Conservation (phyloP, 2,888 invertebrate genomes). For the Scaptomyza cyrtandrae region DNA sequence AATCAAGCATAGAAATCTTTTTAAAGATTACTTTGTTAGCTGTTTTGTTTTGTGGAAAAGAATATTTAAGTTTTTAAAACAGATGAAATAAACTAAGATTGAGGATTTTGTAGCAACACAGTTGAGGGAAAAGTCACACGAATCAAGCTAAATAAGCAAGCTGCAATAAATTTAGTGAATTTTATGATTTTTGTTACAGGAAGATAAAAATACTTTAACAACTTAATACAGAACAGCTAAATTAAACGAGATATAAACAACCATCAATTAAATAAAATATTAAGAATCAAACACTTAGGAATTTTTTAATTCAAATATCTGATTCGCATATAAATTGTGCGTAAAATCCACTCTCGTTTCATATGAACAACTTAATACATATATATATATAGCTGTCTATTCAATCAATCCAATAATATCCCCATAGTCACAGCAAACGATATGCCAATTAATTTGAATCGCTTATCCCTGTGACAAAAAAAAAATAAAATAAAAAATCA, state of each 20-base stretch:
- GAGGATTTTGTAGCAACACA: too few relatives aligned
- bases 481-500: neutral
- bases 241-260: neutral
- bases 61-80: neutral
- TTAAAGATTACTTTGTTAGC: conserved; percentile 1
- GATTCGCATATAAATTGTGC: conserved; percentile 26
- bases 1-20: conserved; percentile 2
- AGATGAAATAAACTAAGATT: neutral
- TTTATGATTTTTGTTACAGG: too few relatives aligned
- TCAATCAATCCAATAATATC: conserved; percentile 15
- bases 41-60: neutral
- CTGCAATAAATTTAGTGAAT: too few relatives aligned
- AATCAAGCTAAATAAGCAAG: too few relatives aligned
- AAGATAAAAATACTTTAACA: neutral
- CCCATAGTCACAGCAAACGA: conserved; percentile 15
- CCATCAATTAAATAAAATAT: too few relatives aligned
- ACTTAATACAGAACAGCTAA: neutral
- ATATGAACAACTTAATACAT: conserved; percentile 16
- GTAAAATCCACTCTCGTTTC: conserved; percentile 23
- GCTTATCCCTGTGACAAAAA: conserved; percentile 22
- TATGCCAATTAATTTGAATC: conserved; percentile 55
- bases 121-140: too few relatives aligned
- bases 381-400: conserved; percentile 32
- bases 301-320: conserved; percentile 1
- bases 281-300: neutral